Percentiles rank a stretch among this genome's conserved stretches.
Evolutionary conservation across 2,888 invertebrate genomes (phyloP).

Genomic region (Metopia argyrocephala): DNA sequence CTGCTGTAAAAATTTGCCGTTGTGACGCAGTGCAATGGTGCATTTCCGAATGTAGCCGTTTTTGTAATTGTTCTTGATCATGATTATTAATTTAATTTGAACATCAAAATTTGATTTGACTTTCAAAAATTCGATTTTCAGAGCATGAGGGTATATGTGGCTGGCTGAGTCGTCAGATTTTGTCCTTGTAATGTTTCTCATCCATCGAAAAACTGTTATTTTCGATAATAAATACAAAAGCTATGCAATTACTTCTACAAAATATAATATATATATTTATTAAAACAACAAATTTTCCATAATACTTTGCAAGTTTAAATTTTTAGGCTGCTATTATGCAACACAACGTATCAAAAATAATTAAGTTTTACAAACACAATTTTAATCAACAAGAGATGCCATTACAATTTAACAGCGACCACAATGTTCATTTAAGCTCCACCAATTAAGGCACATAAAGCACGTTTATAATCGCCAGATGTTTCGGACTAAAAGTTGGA

Average conservation of each 20-base stretch:
- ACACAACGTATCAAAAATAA: background rate
- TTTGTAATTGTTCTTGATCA: no score
- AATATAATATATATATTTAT: background rate
- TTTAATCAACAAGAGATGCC: background rate
- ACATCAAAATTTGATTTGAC: no score
- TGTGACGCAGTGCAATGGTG: no score
- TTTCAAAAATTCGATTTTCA: no score
- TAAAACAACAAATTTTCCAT: background rate
- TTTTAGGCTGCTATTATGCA: background rate
- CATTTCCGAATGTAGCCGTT: no score
- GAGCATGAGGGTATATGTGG: no score
- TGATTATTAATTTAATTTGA: no score
- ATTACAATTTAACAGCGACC: background rate
- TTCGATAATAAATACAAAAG: background rate
- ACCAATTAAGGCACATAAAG: constrained; percentile 54
- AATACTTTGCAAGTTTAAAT: background rate
- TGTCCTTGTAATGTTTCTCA: no score
- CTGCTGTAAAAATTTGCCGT: no score
- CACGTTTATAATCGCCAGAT: constrained; percentile 60
- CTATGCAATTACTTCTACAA: background rate
- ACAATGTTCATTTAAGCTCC: constrained; percentile 28
- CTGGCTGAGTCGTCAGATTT: no score
- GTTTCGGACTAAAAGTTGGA: constrained; percentile 52
- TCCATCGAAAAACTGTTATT: no score
- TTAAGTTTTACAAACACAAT: background rate